Evolutionary conservation across 2,888 invertebrate species (phyloP).

Genomic region (Agrochola litura): DNA sequence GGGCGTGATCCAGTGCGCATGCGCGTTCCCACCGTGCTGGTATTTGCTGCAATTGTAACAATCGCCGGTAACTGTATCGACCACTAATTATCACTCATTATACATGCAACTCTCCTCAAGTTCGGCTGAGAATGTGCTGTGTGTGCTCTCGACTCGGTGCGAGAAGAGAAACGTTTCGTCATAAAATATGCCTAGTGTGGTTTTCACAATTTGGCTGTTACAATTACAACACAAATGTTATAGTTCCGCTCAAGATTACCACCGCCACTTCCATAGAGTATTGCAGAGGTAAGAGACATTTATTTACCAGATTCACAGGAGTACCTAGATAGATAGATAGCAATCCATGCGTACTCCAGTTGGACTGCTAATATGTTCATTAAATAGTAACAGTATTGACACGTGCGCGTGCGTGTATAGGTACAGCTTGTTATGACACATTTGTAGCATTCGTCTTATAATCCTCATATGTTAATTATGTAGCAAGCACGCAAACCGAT

Average conservation of each 20-base stretch:
- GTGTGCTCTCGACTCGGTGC: conserved; percentile 27
- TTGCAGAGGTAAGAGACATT: background rate
- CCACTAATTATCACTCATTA: conserved; percentile 61
- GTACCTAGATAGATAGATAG: background rate
- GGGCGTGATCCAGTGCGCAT: background rate
- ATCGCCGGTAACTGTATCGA: conserved; percentile 49
- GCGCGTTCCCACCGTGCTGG: conserved; percentile 52
- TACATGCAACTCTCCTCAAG: conserved; percentile 21
- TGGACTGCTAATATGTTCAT: background rate
- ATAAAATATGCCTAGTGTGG: background rate
- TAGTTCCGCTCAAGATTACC: background rate
- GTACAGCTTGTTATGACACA: conserved; percentile 1
- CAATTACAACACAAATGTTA: conserved; percentile 1
- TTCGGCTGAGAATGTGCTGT: conserved; percentile 1
- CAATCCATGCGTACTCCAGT: background rate
- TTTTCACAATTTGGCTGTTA: conserved; percentile 6
- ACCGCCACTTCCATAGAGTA: background rate
- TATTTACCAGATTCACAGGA: background rate
- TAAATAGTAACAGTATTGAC: background rate
- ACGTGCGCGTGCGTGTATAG: background rate
- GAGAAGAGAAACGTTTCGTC: conserved; percentile 40
- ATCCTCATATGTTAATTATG: background rate
- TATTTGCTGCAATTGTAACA: conserved; percentile 53
- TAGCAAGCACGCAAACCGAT: conserved; percentile 8
- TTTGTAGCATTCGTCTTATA: background rate